Percentiles rank a stretch among this genome's conserved stretches.
Evolutionary conservation across 2,113 vertebrate species (phyloP).

Genomic region (Percopsis transmontana): DNA sequence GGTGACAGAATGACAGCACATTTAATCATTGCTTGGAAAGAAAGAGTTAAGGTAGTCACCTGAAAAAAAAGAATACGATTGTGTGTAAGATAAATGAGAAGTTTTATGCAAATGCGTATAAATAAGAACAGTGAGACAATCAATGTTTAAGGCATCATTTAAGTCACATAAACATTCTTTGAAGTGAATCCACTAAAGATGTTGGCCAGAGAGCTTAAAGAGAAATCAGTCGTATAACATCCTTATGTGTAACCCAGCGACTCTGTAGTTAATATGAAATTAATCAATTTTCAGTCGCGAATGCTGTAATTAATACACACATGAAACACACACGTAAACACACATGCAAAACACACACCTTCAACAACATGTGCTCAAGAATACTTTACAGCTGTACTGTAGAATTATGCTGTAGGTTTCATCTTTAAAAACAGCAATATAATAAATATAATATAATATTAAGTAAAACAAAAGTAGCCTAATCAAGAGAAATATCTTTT

Average conservation of each 20-base stretch:
- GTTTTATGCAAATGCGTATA: too few relatives aligned
- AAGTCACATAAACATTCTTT: neutral
- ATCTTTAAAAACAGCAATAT: neutral
- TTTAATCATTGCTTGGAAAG: neutral
- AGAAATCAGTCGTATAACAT: too few relatives aligned
- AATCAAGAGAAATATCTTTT: neutral
- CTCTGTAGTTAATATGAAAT: neutral
- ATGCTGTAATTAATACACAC: slow-evolving; percentile 14
- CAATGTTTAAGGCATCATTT: too few relatives aligned
- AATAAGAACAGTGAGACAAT: too few relatives aligned
- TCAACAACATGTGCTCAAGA: slow-evolving; percentile 1
- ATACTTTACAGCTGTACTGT: too few relatives aligned
- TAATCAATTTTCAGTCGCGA: slow-evolving; percentile 3
- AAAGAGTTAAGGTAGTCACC: neutral
- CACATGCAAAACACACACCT: slow-evolving; percentile 22
- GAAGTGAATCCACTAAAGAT: neutral
- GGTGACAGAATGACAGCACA: neutral
- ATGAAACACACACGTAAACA: slow-evolving; percentile 1
- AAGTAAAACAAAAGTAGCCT: neutral
- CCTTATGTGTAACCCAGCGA: too few relatives aligned
- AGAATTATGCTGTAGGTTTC: neutral
- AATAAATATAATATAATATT: neutral
- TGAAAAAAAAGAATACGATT: too few relatives aligned
- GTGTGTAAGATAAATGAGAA: too few relatives aligned
- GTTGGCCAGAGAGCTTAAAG: neutral